Conservation (phyloP, 2,113 vertebrate species). For the Tiliqua scincoides region DNA sequence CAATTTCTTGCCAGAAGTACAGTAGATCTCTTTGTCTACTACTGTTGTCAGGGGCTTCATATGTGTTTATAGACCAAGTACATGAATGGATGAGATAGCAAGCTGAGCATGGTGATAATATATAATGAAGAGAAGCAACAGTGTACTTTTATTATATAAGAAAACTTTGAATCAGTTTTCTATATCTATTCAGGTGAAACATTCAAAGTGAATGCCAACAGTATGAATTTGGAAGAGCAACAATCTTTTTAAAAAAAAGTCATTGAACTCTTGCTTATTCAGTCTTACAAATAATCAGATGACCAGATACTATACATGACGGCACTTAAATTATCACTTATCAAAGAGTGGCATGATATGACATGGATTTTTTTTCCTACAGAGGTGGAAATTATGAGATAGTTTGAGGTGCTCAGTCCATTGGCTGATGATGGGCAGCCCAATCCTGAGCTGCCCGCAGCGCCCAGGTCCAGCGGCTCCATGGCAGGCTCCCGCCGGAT, state of each 20-base stretch:
- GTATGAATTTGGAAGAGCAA: neutral
- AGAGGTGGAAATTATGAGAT: neutral
- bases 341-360: neutral
- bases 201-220: neutral
- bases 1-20: neutral
- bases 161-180: conserved; percentile 8
- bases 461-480: no score
- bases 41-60: neutral
- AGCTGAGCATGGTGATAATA: conserved; percentile 23
- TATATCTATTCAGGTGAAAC: neutral
- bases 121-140: neutral
- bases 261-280: neutral
- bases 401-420: neutral
- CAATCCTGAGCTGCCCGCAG: no score
- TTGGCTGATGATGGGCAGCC: neutral
- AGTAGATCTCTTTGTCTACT: neutral
- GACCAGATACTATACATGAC: no score
- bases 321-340: neutral
- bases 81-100: conserved; percentile 5
- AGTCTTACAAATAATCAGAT: neutral
- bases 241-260: no score
- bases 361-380: neutral
- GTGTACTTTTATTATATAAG: neutral
- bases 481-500: no score
- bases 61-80: neutral